phyloP scores from a whole-genome alignment of 2,797 vertebrate genomes.

The Ptychobarbus kaznakovi region DNA sequence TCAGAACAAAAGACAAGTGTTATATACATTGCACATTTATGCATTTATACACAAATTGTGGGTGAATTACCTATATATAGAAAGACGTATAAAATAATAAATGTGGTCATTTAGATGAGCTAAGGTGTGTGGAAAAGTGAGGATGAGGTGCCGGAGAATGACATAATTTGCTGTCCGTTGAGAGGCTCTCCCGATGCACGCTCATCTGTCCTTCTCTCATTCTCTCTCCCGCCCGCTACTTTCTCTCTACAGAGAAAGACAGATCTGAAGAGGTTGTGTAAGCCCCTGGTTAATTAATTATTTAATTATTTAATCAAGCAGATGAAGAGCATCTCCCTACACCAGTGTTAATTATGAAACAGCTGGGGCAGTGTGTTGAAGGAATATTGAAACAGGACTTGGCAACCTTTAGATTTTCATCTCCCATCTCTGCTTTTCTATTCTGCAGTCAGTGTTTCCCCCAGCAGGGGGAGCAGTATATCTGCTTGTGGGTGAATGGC shows the following conservation, averaged over 20 bases:
- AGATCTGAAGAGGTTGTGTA: conserved; percentile 78
- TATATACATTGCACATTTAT: not conserved
- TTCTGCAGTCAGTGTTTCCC: conserved; percentile 58
- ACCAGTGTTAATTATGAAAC: conserved; percentile 83
- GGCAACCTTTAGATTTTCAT: conserved; percentile 42
- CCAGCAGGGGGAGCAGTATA: conserved; percentile 75
- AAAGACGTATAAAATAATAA: not conserved
- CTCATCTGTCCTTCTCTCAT: conserved; percentile 45
- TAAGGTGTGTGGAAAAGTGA: not conserved
- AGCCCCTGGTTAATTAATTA: conserved; percentile 82
- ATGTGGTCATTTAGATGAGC: not conserved
- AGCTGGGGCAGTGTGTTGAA: conserved; percentile 76
- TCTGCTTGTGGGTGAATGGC: conserved; percentile 59
- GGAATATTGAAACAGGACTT: conserved; percentile 63
- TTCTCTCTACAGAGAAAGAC: conserved; percentile 69
- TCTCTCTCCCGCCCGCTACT: conserved; percentile 63
- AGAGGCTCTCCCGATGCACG: conserved; percentile 43
- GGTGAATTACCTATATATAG: not conserved
- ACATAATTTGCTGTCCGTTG: conserved; percentile 37
- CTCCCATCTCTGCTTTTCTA: conserved; percentile 48
- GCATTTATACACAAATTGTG: not conserved
- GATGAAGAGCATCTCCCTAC: conserved; percentile 82
- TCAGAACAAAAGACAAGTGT: not conserved
- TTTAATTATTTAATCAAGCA: conserved; percentile 86
- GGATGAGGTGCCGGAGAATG: not conserved